Conservation (phyloP, 2,113 vertebrate species). For the Orcinus orca region DNA sequence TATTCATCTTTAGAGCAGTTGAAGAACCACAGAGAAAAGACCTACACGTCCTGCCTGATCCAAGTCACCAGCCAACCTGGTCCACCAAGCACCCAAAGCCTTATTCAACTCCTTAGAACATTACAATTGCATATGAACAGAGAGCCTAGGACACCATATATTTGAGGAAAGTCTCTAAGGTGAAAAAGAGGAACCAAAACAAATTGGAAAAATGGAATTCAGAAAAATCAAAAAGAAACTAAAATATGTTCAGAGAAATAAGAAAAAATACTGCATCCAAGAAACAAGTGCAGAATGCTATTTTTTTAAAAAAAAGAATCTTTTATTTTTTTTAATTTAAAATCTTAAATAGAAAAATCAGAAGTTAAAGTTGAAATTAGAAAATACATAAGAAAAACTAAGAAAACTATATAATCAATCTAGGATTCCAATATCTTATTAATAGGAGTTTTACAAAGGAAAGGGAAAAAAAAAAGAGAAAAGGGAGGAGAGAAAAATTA, state of each 20-base stretch:
- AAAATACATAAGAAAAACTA: conserved; percentile 2
- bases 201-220: neutral
- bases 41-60: neutral
- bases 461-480: neutral
- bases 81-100: neutral
- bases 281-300: neutral
- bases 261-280: neutral
- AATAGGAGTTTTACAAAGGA: neutral
- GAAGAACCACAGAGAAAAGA: neutral
- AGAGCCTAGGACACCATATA: neutral
- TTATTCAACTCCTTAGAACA: neutral
- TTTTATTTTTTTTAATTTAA: neutral
- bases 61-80: neutral
- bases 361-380: neutral
- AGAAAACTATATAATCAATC: neutral
- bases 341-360: neutral
- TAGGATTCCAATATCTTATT: neutral
- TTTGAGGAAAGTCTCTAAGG: neutral
- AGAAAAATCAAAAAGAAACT: neutral
- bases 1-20: neutral
- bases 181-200: neutral
- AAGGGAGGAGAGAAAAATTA: neutral
- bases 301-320: neutral
- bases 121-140: neutral
- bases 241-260: neutral